Percentiles rank a stretch among this genome's conserved stretches.
phyloP scores from a whole-genome alignment of 1,140 invertebrate genomes.

The Temnothorax curvispinosus region DNA sequence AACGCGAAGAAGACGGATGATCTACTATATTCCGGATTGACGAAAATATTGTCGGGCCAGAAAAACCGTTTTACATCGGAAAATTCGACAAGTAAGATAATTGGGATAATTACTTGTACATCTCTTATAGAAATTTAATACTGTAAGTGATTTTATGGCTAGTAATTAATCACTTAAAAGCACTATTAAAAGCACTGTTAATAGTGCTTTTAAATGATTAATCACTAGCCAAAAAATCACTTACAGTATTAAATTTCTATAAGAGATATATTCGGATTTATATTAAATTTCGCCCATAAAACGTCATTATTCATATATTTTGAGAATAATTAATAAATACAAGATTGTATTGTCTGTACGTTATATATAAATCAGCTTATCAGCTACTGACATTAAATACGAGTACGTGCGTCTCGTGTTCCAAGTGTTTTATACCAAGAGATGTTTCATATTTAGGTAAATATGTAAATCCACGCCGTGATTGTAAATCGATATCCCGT shows the following conservation, averaged over 20 bases:
- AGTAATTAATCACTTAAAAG: no score
- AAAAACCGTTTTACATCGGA: not conserved
- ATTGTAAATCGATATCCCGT: slow-evolving; percentile 45
- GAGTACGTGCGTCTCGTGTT: not conserved
- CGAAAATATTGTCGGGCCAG: not conserved
- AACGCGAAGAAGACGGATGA: not conserved
- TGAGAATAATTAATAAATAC: not conserved
- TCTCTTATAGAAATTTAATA: no score
- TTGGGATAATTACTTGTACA: not conserved
- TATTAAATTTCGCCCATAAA: not conserved
- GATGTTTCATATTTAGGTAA: slow-evolving; percentile 56
- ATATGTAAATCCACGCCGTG: slow-evolving; percentile 5
- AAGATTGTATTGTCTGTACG: not conserved
- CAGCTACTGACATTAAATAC: slow-evolving; percentile 11
- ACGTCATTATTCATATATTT: not conserved
- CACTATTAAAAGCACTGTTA: no score
- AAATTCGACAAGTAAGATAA: not conserved
- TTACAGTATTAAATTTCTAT: no score
- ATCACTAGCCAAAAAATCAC: no score
- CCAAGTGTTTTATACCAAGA: not conserved
- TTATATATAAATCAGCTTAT: slow-evolving; percentile 7
- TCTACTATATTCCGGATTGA: not conserved
- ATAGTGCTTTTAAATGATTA: no score
- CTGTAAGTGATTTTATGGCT: no score
- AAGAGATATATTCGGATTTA: not conserved